Evolutionary conservation across 2,888 invertebrate genomes (phyloP).

Genomic region (Microplitis deprimator): DNA sequence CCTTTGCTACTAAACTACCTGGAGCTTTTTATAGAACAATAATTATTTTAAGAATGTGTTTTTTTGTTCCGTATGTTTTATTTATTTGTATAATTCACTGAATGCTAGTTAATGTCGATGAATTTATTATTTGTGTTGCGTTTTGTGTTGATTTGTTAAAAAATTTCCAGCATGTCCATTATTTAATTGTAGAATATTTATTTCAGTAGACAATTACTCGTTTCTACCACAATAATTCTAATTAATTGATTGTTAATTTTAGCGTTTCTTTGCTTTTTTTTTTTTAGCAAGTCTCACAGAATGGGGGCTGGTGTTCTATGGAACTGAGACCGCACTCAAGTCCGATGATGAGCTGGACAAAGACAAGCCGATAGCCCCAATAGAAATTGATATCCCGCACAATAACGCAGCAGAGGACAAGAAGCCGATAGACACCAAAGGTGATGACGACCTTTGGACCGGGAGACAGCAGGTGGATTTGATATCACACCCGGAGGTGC

Average conservation of each 20-base stretch:
- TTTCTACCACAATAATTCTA: too few relatives aligned
- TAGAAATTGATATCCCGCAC: conserved; percentile 46
- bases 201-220: too few relatives aligned
- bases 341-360: conserved; percentile 62
- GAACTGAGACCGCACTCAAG: conserved; percentile 77
- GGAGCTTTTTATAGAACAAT: not conserved
- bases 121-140: not conserved
- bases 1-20: not conserved
- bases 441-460: conserved; percentile 63
- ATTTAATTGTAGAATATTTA: too few relatives aligned
- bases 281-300: conserved; percentile 73
- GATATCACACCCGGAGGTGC: conserved; percentile 66
- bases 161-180: too few relatives aligned
- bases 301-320: conserved; percentile 88
- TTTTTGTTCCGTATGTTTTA: not conserved
- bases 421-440: conserved; percentile 61
- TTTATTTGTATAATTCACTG: not conserved
- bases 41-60: not conserved
- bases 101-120: conserved; percentile 3
- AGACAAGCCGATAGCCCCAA: conserved; percentile 56
- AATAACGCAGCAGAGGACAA: conserved; percentile 53
- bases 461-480: conserved; percentile 65
- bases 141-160: too few relatives aligned
- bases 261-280: too few relatives aligned
- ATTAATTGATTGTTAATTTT: too few relatives aligned